These are phyloP conservation scores for Bombus difficillimus DNA, from an alignment of 1,140 invertebrate species.

Conservation along the genomic window DNA sequence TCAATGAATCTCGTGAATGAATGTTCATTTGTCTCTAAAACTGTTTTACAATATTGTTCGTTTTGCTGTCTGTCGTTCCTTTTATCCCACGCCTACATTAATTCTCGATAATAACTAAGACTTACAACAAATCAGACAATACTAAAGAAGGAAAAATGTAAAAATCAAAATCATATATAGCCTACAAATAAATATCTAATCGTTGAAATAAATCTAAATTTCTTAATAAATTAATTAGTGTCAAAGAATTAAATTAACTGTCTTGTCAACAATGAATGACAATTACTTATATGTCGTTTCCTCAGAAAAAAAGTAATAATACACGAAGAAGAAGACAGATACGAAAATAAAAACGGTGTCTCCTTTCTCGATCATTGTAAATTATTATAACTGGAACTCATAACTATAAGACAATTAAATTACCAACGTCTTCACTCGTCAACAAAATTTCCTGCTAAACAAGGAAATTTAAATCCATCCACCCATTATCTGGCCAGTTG, in stretches of 20 bases:
- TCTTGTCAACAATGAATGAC: not conserved
- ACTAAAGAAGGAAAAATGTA: not conserved
- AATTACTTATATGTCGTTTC: not conserved
- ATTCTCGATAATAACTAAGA: not conserved
- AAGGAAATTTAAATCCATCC: conserved; percentile 85
- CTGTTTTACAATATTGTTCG: not conserved
- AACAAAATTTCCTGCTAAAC: not conserved
- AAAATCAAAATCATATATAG: not conserved
- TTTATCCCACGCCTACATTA: not conserved
- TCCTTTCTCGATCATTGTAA: not conserved
- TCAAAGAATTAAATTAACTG: not conserved
- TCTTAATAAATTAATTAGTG: not conserved
- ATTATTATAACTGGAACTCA: not conserved
- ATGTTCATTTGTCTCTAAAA: not conserved
- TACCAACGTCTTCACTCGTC: not conserved
- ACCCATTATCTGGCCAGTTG: conserved; percentile 86
- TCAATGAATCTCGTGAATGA: conserved; percentile 2
- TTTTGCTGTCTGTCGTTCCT: not conserved
- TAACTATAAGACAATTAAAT: not conserved
- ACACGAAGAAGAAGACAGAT: not conserved
- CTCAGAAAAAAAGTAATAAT: not conserved
- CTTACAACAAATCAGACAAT: not conserved
- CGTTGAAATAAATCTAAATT: not conserved
- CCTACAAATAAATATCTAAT: not conserved
- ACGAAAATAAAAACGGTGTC: not conserved